A percentile compares a stretch with the other conserved stretches of the same genome.
phyloP scores from a whole-genome alignment of 2,888 invertebrate species.

The Tetropium fuscum region DNA sequence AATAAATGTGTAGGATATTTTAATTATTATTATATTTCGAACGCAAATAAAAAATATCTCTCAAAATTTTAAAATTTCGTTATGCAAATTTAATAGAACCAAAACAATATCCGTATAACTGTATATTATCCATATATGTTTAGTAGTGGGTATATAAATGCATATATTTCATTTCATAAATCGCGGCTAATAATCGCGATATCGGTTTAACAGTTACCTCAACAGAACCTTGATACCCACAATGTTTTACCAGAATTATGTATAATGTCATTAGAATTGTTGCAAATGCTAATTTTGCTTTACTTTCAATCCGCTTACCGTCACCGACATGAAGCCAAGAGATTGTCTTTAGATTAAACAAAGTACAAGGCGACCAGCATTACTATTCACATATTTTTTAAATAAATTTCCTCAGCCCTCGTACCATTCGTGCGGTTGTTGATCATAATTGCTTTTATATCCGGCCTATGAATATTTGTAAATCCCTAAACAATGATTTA shows the following conservation, averaged over 20 bases:
- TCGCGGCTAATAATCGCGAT: too few relatives aligned
- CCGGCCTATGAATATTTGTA: too few relatives aligned
- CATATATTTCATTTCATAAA: not conserved
- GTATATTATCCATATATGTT: conserved; percentile 7
- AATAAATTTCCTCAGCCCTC: not conserved
- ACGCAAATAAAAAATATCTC: too few relatives aligned
- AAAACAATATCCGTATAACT: too few relatives aligned
- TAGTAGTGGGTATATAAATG: conserved; percentile 1
- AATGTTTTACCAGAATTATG: conserved; percentile 11
- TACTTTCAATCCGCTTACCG: conserved; percentile 14
- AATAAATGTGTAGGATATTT: too few relatives aligned
- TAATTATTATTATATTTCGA: too few relatives aligned
- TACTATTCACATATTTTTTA: not conserved
- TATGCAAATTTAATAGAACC: too few relatives aligned
- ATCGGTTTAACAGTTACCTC: conserved; percentile 12
- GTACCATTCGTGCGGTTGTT: not conserved
- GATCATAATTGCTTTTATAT: not conserved
- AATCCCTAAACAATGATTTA: too few relatives aligned
- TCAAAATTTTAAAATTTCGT: too few relatives aligned
- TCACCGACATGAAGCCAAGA: not conserved
- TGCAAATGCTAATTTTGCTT: conserved; percentile 20
- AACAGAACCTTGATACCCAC: conserved; percentile 7
- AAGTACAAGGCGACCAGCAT: conserved; percentile 21
- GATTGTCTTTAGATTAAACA: conserved; percentile 21
- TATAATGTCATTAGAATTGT: conserved; percentile 14